These are phyloP conservation scores for Ptychodera flava DNA, from an alignment of 35 echinoderm and acorn worm species.

Conservation along the genomic window DNA sequence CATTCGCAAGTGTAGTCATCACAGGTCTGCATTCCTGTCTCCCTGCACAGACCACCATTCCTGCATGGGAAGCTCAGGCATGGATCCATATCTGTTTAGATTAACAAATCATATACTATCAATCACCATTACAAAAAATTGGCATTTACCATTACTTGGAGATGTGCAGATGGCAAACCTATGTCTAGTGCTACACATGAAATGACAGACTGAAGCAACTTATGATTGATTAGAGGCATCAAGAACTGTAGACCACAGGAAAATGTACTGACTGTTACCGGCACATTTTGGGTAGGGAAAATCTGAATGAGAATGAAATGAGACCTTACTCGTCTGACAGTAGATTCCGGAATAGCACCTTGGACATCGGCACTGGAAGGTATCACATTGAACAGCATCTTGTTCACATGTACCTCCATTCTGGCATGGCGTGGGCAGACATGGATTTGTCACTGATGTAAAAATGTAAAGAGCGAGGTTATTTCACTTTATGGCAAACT, in stretches of 20 bases:
- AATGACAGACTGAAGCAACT: no score
- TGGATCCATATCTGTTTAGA: constrained; percentile 35
- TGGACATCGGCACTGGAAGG: constrained; percentile 25
- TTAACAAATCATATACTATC: neutral
- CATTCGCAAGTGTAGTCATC: constrained; percentile 22
- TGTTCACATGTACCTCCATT: constrained; percentile 38
- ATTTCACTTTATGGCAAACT: neutral
- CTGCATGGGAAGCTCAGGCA: constrained; percentile 43
- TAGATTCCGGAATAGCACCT: constrained; percentile 19
- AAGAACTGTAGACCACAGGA: no score
- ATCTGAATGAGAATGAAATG: no score
- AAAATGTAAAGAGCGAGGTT: neutral
- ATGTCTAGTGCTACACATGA: no score
- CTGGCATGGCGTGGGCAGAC: constrained; percentile 37
- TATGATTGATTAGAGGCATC: no score
- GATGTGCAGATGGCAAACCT: no score
- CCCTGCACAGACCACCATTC: constrained; percentile 54
- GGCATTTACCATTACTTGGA: no score
- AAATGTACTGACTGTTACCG: no score
- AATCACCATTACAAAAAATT: neutral
- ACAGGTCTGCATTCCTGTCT: constrained; percentile 13
- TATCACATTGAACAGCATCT: constrained; percentile 17
- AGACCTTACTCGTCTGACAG: constrained; percentile 33
- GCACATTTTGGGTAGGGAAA: no score
- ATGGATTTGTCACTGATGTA: constrained; percentile 45